Evolutionary conservation across 2,797 vertebrate genomes (phyloP).

Genomic region (Sparus aurata): DNA sequence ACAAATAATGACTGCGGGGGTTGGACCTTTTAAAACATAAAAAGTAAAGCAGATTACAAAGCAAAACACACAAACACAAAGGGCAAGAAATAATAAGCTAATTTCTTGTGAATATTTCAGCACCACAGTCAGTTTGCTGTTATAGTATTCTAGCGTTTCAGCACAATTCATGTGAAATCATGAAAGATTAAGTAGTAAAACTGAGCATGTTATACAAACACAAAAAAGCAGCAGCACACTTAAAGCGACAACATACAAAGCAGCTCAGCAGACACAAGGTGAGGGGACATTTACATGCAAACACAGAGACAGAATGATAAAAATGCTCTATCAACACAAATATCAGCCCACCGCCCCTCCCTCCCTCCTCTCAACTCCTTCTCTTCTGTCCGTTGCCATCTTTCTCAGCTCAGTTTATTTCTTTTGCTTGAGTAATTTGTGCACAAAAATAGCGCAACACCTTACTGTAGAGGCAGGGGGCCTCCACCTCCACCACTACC

Average conservation of each 20-base stretch:
- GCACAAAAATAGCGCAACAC: constrained; percentile 38
- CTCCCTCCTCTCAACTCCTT: constrained; percentile 26
- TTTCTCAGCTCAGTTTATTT: constrained; percentile 29
- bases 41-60: constrained; percentile 17
- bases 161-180: neutral
- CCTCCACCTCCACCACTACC: constrained; percentile 33
- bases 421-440: constrained; percentile 38
- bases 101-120: constrained; percentile 8
- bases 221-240: constrained; percentile 45
- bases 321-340: constrained; percentile 31
- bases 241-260: constrained; percentile 24
- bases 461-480: constrained; percentile 46
- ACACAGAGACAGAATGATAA: constrained; percentile 48
- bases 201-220: constrained; percentile 22
- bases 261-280: constrained; percentile 37
- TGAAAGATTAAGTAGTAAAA: constrained; percentile 3
- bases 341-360: constrained; percentile 30
- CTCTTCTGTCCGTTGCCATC: constrained; percentile 18
- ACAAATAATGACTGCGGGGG: constrained; percentile 18
- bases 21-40: constrained; percentile 33
- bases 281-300: constrained; percentile 70
- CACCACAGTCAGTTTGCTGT: constrained; percentile 11
- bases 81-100: constrained; percentile 11
- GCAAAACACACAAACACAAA: constrained; percentile 14
- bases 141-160: constrained; percentile 18